These are phyloP conservation scores for Micromesistius poutassou DNA, from an alignment of 2,797 vertebrate species.

Conservation along the genomic window DNA sequence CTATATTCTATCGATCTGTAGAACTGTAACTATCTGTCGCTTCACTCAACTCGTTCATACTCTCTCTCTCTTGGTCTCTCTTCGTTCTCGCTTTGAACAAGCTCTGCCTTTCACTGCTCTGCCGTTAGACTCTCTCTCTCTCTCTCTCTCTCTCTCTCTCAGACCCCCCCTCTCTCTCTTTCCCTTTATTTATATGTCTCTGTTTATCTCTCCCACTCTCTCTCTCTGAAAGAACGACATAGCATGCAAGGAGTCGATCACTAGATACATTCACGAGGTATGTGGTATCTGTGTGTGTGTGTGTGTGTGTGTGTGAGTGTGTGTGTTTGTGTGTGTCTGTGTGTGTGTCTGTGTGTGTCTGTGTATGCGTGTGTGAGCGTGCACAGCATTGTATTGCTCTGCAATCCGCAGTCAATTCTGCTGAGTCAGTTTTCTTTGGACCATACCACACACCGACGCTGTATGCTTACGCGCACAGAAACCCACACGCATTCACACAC, in stretches of 20 bases:
- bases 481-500: constrained; percentile 1
- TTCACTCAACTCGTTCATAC: constrained; percentile 1
- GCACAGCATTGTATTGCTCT: neutral
- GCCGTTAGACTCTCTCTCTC: neutral
- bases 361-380: neutral
- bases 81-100: neutral
- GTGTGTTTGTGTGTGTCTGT: neutral
- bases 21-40: neutral
- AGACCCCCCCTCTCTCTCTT: constrained; percentile 28
- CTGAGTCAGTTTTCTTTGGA: constrained; percentile 34
- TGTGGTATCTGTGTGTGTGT: constrained; percentile 17
- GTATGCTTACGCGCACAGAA: constrained; percentile 1
- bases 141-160: constrained; percentile 8
- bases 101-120: neutral
- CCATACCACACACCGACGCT: constrained; percentile 6
- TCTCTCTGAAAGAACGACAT: constrained; percentile 18
- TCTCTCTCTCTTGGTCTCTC: neutral
- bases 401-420: constrained; percentile 37
- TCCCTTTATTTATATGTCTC: neutral
- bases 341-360: constrained; percentile 8
- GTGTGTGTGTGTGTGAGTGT: constrained; percentile 23
- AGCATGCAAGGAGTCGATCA: constrained; percentile 24
- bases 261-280: neutral
- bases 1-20: constrained; percentile 5
- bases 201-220: neutral